Conservation (phyloP, 2,888 invertebrate genomes). For the Neoascia interrupta region DNA sequence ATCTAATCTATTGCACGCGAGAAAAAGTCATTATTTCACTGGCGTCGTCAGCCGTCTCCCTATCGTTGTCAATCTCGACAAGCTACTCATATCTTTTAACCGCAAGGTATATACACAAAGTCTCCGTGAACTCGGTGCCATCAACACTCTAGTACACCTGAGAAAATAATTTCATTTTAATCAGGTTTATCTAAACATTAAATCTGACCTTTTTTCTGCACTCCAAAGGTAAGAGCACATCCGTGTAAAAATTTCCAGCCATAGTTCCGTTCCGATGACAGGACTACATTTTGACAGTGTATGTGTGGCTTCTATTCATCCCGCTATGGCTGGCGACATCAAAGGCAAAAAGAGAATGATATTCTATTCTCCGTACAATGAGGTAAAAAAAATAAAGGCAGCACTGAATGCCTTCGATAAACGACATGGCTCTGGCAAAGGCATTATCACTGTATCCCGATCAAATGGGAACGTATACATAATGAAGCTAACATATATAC, state of each 20-base stretch:
- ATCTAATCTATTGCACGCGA: no score
- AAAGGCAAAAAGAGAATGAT: conserved; percentile 26
- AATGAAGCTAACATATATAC: conserved; percentile 38
- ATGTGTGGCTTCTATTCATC: conserved; percentile 33
- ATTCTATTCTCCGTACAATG: conserved; percentile 42
- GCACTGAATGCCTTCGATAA: conserved; percentile 55
- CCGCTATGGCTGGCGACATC: conserved; percentile 12
- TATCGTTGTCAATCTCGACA: no score
- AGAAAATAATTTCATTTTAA: conserved; percentile 59
- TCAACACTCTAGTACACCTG: conserved; percentile 23
- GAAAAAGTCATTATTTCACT: no score
- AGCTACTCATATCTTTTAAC: no score
- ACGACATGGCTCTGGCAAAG: conserved; percentile 36
- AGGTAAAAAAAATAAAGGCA: conserved; percentile 53
- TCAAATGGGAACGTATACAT: conserved; percentile 57
- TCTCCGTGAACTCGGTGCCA: no score
- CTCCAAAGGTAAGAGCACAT: conserved; percentile 28
- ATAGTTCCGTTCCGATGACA: conserved; percentile 51
- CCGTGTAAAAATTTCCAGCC: conserved; percentile 44
- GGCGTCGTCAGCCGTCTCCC: no score
- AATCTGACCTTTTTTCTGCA: conserved; percentile 56
- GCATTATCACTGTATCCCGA: conserved; percentile 48
- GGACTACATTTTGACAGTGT: conserved; percentile 34
- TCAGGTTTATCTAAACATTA: conserved; percentile 68
- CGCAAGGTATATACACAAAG: no score